Base-by-base conservation (phyloP, 2,797 vertebrate species). In the Sebastolobus alascanus region DNA sequence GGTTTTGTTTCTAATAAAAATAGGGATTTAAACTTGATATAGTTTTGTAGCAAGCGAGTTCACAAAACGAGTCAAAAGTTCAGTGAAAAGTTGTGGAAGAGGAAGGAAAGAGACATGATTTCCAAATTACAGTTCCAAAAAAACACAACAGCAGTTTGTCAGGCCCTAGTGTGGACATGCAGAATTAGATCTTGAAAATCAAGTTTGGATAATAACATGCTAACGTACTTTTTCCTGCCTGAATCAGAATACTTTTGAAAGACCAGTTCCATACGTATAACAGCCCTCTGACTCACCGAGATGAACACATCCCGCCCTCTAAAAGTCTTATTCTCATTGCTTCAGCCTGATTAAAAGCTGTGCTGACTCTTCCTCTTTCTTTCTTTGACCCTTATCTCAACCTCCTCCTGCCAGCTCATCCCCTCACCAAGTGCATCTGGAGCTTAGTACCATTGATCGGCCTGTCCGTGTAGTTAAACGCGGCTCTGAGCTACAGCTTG, bases 361-460 rank as follows among this genome's bases (percentile, higher is more conserved):
- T 35, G 35, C 54, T 67, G 63, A 80, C 58, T 8, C 35, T 27
- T 40, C 18, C 25, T 64, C 54, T 56, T 70, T 71, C 54, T 60
- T 54, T 58, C 29, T 73, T n/a, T 67, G 27, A 73, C 69, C 63
- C 22, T 77, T 10, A 12, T 25, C 18, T 40, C 55, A 20, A 6
- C 40, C 29, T 63, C 35, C 59, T 43, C 81, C 65, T 80, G 78
- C 68, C 65, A 13, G 33, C 43, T 79, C 38, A 29, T 52, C 69
- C 20, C 16, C 56, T 63, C 46, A 2, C 22, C 9, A 2, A 61
- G 55, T 66, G 29, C 37, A 60, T 63, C 40, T 31, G 46, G 29
- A 13, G 69, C 68, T 68, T n/a, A 64, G 61, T 13, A 1, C 56
- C 37, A 3, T 3, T 10, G 37, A 77, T 64, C 20, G 16, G 9